Evolutionary conservation across 53 echinoderm and acorn worm genomes (phyloP), one percentile per base, ranked within the genome.

Genomic region (Astropecten irregularis): DNA sequence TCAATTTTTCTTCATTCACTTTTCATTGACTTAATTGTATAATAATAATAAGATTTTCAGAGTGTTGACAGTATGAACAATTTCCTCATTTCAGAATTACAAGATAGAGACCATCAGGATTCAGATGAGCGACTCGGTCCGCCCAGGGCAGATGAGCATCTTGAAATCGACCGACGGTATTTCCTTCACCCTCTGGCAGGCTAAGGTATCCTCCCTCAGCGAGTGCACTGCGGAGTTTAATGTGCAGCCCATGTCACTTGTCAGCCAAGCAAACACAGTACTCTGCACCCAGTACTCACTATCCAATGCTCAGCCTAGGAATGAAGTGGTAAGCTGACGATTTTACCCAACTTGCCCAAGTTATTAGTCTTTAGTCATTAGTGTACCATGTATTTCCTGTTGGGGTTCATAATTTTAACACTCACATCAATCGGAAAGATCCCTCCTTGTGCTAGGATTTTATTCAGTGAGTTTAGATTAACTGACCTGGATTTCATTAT

Each of bases 91-190:
- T 0, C 57, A 96, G 96, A 70, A 69, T 34, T 91, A 91, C 46
- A 27, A 38, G 30, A 84, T 96, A 6, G 72, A 93, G 30, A 66
- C 39, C 11, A 82, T 96, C 66, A 73, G 32, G 29, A 91, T 96
- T 26, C 91, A 91, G 72, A 93, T 96, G 96, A 93, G 96, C 5
- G 96, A 96, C 52, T 89, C 96, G 1, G 87, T 87, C 25, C 71
- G 96, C 16, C 96, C 96, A 11, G 76, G 62, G 23, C 91, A 93
- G 62, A 83, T 96, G 60, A 85, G 73, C 0, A 31, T 96, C 35
- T 66, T 81, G 63, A 89, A 87, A 40, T 96, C 96, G 25, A 20
- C 10, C 2, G 89, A 96, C 64, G 92, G 93, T n/a, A 38, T 84
- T n/a, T 56, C 56, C 16, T 96, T 87, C 66, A 81, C 27, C 13